Conservation (phyloP, 2,888 invertebrate genomes). For the Epirrita christyi region DNA sequence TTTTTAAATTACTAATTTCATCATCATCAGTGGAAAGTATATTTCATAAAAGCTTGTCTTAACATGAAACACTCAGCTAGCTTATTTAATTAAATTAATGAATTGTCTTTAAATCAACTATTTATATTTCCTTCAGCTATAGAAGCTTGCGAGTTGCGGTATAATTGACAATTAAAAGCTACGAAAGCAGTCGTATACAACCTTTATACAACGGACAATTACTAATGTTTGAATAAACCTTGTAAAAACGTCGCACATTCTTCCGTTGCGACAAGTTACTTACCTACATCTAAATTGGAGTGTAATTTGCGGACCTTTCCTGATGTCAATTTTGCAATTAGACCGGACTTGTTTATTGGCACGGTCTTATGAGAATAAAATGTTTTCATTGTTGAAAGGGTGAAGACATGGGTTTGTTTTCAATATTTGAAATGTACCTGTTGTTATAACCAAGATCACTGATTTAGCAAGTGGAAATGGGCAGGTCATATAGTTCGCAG, state of each 20-base stretch:
- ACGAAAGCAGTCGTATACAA: constrained; percentile 27
- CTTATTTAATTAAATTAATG: constrained; percentile 8
- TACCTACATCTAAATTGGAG: constrained; percentile 67
- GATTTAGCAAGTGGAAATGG: no score
- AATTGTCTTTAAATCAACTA: constrained; percentile 13
- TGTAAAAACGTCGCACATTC: constrained; percentile 29
- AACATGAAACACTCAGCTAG: background rate
- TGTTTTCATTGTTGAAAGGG: constrained; percentile 16
- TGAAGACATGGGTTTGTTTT: no score
- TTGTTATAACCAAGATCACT: no score
- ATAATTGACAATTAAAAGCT: constrained; percentile 30
- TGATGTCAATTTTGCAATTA: constrained; percentile 72
- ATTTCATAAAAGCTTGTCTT: no score
- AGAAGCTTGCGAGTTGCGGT: constrained; percentile 14
- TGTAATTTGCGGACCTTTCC: constrained; percentile 63
- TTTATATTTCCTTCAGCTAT: constrained; percentile 11
- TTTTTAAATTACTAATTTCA: no score
- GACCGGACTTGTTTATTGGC: constrained; percentile 54
- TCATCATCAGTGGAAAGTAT: no score
- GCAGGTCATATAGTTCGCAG: no score
- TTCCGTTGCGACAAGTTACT: constrained; percentile 57
- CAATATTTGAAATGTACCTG: no score
- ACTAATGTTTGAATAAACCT: constrained; percentile 27
- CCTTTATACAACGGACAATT: constrained; percentile 13
- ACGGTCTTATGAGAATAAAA: constrained; percentile 22